Conservation (phyloP, 2,113 vertebrate genomes). For the Neotoma lepida region DNA sequence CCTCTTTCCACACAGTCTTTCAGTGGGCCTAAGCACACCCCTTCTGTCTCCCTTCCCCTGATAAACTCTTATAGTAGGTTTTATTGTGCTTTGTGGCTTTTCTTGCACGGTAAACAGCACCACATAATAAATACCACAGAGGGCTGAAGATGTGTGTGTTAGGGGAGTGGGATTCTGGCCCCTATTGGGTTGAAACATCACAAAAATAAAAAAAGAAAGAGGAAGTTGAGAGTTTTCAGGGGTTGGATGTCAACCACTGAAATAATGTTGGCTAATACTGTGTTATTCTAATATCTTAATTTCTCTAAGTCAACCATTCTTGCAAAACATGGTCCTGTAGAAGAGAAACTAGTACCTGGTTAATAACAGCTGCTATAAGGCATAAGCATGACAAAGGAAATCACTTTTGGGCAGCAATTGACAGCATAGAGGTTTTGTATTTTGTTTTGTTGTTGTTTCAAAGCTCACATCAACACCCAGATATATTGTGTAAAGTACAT, state of each 20-base stretch:
- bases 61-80: too few species aligned
- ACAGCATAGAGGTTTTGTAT: not conserved
- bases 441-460: not conserved
- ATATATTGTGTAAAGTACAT: not conserved
- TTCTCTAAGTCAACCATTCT: not conserved
- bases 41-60: too few species aligned
- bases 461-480: not conserved
- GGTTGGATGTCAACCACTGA: not conserved
- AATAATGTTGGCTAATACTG: constrained; percentile 13
- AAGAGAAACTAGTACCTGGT: not conserved
- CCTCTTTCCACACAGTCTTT: too few species aligned
- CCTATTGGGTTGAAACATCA: not conserved
- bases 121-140: too few species aligned
- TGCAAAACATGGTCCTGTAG: not conserved
- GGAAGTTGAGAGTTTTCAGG: not conserved
- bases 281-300: constrained; percentile 38
- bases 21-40: too few species aligned
- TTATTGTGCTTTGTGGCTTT: too few species aligned
- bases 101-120: too few species aligned
- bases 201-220: not conserved
- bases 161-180: not conserved
- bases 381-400: not conserved
- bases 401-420: not conserved
- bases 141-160: not conserved
- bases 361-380: constrained; percentile 7